Percentiles rank a stretch among this genome's conserved stretches.
Conservation (phyloP, 2,113 vertebrate species). For the Petromus typicus region DNA sequence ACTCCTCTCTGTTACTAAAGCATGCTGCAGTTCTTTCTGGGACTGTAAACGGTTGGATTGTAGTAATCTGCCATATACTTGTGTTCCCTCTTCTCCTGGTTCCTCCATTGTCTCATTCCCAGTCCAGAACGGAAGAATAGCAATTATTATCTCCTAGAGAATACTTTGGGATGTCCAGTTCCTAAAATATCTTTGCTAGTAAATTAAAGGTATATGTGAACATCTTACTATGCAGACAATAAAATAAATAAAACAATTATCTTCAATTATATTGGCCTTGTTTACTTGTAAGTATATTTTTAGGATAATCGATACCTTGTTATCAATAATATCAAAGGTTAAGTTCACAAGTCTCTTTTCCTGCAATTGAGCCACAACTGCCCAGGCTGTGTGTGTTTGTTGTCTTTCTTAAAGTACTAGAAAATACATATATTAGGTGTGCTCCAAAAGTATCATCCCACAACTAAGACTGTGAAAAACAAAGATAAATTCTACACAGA, state of each 20-base stretch:
- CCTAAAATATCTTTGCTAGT: constrained; percentile 26
- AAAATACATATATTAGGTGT: constrained; percentile 10
- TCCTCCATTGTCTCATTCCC: background rate
- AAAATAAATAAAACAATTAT: constrained; percentile 58
- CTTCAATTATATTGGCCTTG: constrained; percentile 5
- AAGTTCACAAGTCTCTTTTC: background rate
- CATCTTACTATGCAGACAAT: background rate
- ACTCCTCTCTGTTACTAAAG: constrained; percentile 21
- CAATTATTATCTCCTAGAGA: background rate
- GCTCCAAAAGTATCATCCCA: background rate
- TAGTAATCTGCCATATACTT: background rate
- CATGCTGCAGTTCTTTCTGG: constrained; percentile 35
- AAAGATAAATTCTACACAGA: constrained; percentile 39
- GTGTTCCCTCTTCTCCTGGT: constrained; percentile 1
- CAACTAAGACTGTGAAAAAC: constrained; percentile 33
- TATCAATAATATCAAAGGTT: constrained; percentile 20
- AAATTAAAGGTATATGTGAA: constrained; percentile 21
- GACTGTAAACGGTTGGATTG: background rate
- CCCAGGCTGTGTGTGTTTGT: background rate
- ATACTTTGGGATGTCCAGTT: background rate
- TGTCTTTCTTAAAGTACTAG: constrained; percentile 22
- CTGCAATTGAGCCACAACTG: background rate
- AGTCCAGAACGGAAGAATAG: background rate
- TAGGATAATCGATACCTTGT: constrained; percentile 22
- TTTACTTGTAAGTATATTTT: constrained; percentile 22